These are phyloP conservation scores for Sminthurinus aureus DNA, from an alignment of 2,888 invertebrate genomes.

Conservation along the genomic window DNA sequence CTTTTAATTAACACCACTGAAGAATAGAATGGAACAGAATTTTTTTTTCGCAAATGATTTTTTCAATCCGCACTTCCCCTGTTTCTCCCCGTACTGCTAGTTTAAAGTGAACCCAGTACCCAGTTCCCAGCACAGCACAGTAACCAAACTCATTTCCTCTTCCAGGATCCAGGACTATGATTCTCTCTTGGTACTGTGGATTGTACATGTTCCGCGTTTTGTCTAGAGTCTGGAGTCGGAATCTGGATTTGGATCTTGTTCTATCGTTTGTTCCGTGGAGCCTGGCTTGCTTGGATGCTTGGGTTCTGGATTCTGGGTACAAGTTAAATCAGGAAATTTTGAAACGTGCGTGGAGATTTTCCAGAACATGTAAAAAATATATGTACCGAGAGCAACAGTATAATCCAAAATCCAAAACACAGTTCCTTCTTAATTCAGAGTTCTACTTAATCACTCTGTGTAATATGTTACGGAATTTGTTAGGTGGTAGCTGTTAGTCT, in stretches of 20 bases:
- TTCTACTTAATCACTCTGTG: neutral
- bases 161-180: neutral
- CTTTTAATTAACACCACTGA: conserved; percentile 56
- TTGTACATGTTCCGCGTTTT: neutral
- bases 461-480: neutral
- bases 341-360: no score
- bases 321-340: no score
- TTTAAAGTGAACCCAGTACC: conserved; percentile 32
- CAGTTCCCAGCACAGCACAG: neutral
- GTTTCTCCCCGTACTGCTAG: conserved; percentile 38
- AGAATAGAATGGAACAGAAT: conserved; percentile 51
- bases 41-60: conserved; percentile 35
- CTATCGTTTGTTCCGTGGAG: no score
- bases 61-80: conserved; percentile 38
- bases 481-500: neutral
- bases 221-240: no score
- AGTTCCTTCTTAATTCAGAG: neutral
- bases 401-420: neutral
- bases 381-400: no score
- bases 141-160: conserved; percentile 22
- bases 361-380: no score
- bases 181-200: neutral
- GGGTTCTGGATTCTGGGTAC: no score
- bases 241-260: no score
- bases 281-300: no score